These are phyloP conservation scores for Lynx canadensis DNA, from an alignment of 2,113 vertebrate species.

Conservation along the genomic window DNA sequence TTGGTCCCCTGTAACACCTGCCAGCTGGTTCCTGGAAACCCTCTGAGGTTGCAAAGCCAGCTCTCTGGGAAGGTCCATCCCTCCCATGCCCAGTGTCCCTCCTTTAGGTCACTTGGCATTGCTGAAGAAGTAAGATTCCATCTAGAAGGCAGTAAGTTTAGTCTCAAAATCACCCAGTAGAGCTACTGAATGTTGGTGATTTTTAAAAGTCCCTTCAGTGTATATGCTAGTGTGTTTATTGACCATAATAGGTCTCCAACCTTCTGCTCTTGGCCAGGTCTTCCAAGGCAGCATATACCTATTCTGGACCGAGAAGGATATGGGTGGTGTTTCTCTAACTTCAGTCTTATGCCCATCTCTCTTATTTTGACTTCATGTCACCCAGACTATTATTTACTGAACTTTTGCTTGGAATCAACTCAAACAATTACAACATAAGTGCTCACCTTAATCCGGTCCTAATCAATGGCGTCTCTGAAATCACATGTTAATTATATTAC, in stretches of 20 bases:
- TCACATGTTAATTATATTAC: conserved; percentile 20
- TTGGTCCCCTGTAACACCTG: accelerated
- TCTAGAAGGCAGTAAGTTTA: neutral
- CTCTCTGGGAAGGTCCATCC: neutral
- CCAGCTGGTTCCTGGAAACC: neutral
- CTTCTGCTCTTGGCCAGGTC: neutral
- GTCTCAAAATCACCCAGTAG: neutral
- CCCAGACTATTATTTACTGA: neutral
- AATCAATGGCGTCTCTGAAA: neutral
- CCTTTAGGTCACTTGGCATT: neutral
- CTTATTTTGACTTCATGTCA: neutral
- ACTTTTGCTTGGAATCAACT: neutral
- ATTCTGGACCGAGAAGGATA: neutral
- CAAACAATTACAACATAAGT: neutral
- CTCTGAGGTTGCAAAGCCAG: neutral
- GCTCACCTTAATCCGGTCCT: neutral
- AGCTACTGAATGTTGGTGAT: neutral
- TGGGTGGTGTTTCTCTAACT: neutral
- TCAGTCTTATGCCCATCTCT: neutral
- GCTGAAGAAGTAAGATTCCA: neutral
- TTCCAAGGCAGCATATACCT: neutral
- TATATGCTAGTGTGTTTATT: neutral
- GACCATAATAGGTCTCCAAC: neutral
- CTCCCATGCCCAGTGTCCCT: accelerated
- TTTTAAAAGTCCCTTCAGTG: neutral